A percentile compares a stretch with the other conserved stretches of the same genome.
Conservation (phyloP, 2,113 vertebrate species). For the Cervus canadensis region DNA sequence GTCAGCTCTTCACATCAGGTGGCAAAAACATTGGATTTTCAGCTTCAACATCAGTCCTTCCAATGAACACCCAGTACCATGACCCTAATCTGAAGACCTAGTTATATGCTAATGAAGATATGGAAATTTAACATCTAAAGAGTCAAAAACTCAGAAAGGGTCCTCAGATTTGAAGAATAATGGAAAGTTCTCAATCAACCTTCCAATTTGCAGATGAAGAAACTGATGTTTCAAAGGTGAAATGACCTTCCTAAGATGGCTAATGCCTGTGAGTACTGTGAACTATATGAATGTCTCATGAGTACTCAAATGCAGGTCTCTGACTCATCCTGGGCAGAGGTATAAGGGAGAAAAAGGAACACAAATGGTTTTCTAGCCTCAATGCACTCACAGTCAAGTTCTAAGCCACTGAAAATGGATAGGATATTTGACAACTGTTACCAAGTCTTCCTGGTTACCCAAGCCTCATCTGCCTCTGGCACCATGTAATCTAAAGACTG, state of each 20-base stretch:
- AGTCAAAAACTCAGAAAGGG: neutral
- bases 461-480: neutral
- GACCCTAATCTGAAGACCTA: neutral
- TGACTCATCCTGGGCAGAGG: neutral
- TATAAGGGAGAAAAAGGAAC: neutral
- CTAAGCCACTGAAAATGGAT: slow-evolving; percentile 1
- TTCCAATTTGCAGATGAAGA: slow-evolving; percentile 3
- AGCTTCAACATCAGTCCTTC: too few relatives aligned
- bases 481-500: neutral
- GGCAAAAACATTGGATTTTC: too few relatives aligned
- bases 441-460: neutral
- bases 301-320: neutral
- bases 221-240: neutral
- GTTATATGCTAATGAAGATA: neutral
- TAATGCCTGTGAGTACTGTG: neutral
- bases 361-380: neutral
- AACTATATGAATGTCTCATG: neutral
- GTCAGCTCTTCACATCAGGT: too few relatives aligned
- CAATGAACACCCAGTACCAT: neutral
- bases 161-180: neutral
- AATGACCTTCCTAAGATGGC: neutral
- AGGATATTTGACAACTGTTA: neutral
- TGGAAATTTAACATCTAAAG: neutral
- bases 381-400: neutral
- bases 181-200: neutral